Base-by-base conservation (phyloP, 2,797 vertebrate species). In the Protosalanx chinensis region DNA sequence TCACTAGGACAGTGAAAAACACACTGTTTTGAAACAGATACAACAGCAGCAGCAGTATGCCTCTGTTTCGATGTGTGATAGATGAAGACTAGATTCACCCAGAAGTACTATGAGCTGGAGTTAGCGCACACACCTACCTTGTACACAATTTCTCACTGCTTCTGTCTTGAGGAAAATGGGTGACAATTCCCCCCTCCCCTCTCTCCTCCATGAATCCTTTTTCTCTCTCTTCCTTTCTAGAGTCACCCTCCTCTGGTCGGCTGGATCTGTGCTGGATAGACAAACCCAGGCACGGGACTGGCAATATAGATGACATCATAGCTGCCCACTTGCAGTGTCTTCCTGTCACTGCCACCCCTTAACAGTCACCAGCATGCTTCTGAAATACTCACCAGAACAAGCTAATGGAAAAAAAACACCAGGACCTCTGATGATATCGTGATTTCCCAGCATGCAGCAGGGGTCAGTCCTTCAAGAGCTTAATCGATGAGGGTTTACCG, bases 291-390 rank as follows among this genome's bases (percentile, higher is more conserved):
- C 83, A 80, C 85, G 77, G 71, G 77, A 51, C 61, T 35, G 33
- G 41, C 83, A 82, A 82, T 86, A 30, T 16, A 76, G 83, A 87
- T 91, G 87, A 90, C 90, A 90, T 92, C 88, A 91, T 83, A 81
- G 76, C 78, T 75, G 72, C 73, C 70, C 77, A 77, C 58, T 76
- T 61, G 72, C 62, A 51, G 13, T 70, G n/a, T 63, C 13, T 56
- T 18, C 64, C 70, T 67, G 64, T 77, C 64, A 77, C 71, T 78
- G 69, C 76, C 64, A 79, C 51, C 41, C 27, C 56, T 63, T 18
- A 60, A 57, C 16, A 33, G 30, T 58, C 68, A 59, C 3, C 56
- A 27, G 58, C 53, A 64, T 18, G 64, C 59, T 33, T 15, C 35
- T 1, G 20, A 71, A 41, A 64, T 8, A 32, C 29, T 6, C 64